Base-by-base conservation (phyloP, 37 sponge, comb jelly and placozoan genomes). In the Amphimedon queenslandica region DNA sequence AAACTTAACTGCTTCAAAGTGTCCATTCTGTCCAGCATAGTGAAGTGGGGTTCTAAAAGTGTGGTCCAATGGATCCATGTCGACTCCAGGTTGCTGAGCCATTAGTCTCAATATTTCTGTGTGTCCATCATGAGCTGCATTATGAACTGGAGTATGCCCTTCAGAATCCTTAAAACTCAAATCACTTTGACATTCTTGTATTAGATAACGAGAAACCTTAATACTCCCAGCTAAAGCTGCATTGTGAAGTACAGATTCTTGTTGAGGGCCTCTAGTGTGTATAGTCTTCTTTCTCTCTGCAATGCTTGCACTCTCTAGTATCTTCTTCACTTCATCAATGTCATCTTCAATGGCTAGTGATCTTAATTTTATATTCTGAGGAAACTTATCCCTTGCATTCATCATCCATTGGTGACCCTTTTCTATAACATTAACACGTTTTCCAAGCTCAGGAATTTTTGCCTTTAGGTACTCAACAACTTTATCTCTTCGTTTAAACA, bases 51-150 rank as follows among this genome's bases (percentile, higher is more conserved):
- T 74, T 4, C 82, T 57, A 13, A 37, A 11, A 38, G 66, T 67
- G 27, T 74, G 39, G 67, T 81, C 82, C 0, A 6, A 8, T 11
- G 23, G 61, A 31, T 34, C n/a, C n/a, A n/a, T n/a, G n/a, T n/a
- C n/a, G n/a, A n/a, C n/a, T n/a, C 72, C 66, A 37, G 42, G 41
- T 43, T 58, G 60, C 4, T 69, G 40, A 10, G 55, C 63, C 6
- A 83, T 65, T n/a, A 55, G 67, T 43, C 31, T 2, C 1, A 83
- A 65, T 1, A 83, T 63, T 2, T 61, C 56, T 21, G 33, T 16
- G 39, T 75, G 70, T 2, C 83, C 83, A 58, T 83, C 68, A 61
- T 83, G 71, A n/a, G 83, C 83, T 38, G 83, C 58, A 70, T 75
- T 76, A 65, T 83, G 83, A 13, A 83, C n/a, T 20, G 83, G 77